Evolutionary conservation across 2,888 invertebrate genomes (phyloP).

Genomic region (Lithophane leautieri): DNA sequence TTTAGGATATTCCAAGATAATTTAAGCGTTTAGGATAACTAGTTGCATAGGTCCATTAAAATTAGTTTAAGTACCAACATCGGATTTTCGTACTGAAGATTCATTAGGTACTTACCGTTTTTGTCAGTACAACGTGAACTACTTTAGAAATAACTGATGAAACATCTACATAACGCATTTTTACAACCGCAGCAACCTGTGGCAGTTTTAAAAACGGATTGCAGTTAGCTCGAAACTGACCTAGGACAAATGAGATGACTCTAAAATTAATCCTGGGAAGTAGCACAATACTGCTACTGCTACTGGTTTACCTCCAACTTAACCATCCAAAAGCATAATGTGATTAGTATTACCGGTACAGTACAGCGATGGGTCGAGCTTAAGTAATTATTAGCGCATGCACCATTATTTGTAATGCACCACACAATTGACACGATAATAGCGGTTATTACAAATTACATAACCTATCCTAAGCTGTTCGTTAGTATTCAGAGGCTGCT

Average conservation of each 20-base stretch:
- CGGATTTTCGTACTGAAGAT: background rate
- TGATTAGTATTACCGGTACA: conserved; percentile 7
- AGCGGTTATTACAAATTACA: conserved; percentile 48
- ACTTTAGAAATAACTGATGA: background rate
- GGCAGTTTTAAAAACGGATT: background rate
- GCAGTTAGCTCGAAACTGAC: background rate
- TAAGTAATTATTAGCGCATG: conserved; percentile 20
- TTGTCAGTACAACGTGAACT: background rate
- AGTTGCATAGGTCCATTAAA: background rate
- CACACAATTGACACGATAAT: conserved; percentile 22
- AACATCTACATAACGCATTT: background rate
- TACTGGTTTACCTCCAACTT: background rate
- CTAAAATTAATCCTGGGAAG: background rate
- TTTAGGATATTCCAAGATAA: no score
- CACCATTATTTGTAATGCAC: conserved; percentile 6
- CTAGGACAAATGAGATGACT: background rate
- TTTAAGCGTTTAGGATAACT: background rate
- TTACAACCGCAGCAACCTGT: background rate
- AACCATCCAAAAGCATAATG: conserved; percentile 9
- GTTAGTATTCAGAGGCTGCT: conserved; percentile 60
- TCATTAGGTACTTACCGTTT: background rate
- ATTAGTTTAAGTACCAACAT: background rate
- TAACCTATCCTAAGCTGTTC: conserved; percentile 68
- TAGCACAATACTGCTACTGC: background rate
- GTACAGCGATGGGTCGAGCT: background rate